A percentile compares a stretch with the other conserved stretches of the same genome.
These are phyloP conservation scores for Ambastaia sidthimunki DNA, from an alignment of 2,797 vertebrate species.

Conservation along the genomic window DNA sequence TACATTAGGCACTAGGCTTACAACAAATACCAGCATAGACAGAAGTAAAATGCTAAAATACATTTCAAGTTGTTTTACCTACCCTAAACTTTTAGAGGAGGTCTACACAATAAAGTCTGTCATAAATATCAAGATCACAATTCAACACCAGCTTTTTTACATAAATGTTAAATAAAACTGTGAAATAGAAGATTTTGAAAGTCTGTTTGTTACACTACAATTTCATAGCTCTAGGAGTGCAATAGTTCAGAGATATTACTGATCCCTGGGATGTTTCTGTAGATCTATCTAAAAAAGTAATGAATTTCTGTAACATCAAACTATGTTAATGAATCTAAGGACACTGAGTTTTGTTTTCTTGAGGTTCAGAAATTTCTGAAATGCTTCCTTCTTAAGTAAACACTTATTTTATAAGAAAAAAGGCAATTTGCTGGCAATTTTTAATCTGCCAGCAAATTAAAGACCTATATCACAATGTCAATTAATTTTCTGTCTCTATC, in stretches of 20 bases:
- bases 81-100: slow-evolving; percentile 6
- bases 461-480: background rate
- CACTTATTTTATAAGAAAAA: too few species aligned
- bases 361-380: too few species aligned
- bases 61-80: slow-evolving; percentile 18
- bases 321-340: too few species aligned
- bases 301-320: background rate
- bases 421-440: too few species aligned
- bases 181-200: background rate
- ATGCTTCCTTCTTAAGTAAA: too few species aligned
- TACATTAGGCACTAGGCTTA: slow-evolving; percentile 44
- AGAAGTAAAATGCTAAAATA: slow-evolving; percentile 35
- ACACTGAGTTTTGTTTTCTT: too few species aligned
- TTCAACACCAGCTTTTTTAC: background rate
- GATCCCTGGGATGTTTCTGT: background rate
- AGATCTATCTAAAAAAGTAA: background rate
- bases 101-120: background rate
- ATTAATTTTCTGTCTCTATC: background rate
- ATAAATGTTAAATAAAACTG: background rate
- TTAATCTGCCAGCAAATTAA: background rate
- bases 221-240: background rate
- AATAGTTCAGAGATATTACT: background rate
- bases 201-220: background rate
- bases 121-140: slow-evolving; percentile 29
- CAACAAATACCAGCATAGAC: slow-evolving; percentile 31